Evolutionary conservation across 2,797 vertebrate genomes (phyloP).

Genomic region (Centropyge bicolor): DNA sequence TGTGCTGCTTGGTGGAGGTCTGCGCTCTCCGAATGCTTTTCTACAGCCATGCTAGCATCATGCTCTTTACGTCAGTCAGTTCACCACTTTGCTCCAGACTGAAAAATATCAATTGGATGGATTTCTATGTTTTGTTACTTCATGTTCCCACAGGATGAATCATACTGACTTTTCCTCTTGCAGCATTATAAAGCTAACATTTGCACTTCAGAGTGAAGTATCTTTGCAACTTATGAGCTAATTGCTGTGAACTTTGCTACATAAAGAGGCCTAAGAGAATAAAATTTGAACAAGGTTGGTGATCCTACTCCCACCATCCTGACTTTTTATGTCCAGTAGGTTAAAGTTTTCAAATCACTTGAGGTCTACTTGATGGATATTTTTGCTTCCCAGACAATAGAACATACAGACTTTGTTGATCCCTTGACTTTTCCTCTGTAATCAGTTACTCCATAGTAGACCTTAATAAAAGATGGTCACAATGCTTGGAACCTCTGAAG

Average conservation of each 20-base stretch:
- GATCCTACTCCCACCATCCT: background rate
- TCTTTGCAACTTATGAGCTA: background rate
- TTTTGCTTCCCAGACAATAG: conserved; percentile 14
- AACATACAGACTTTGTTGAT: background rate
- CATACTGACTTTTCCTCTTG: background rate
- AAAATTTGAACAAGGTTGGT: background rate
- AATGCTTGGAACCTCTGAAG: background rate
- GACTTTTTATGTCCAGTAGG: background rate
- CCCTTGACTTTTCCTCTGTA: background rate
- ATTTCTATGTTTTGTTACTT: background rate
- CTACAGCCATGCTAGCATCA: too few species aligned
- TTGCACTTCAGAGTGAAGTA: conserved; percentile 3
- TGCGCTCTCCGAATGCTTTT: too few species aligned
- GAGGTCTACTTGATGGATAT: background rate
- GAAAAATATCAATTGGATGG: background rate
- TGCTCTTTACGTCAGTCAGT: background rate
- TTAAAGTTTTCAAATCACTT: background rate
- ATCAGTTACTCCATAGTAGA: background rate
- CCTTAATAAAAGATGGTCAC: background rate
- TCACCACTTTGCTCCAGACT: too few species aligned
- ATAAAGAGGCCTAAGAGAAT: background rate
- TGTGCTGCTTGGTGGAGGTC: too few species aligned
- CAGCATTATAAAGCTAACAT: background rate
- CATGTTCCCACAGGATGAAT: background rate
- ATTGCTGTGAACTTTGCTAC: conserved; percentile 5